Evolutionary conservation across 2,113 vertebrate genomes (phyloP), one percentile per base, ranked within the genome.

Genomic region (Malurus elegans): DNA sequence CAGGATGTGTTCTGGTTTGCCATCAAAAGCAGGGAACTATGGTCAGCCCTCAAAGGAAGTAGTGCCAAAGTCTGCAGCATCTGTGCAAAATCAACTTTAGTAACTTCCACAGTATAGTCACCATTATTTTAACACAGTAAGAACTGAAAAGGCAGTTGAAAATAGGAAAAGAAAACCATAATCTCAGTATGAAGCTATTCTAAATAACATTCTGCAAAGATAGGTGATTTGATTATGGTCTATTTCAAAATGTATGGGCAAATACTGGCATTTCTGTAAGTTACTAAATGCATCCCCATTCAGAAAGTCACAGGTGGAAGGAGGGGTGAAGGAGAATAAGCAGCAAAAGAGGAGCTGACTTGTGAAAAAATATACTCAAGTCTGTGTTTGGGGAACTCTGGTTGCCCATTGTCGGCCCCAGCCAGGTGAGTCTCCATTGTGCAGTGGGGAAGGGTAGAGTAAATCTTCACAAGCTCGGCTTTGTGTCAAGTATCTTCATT

Each of bases 101-200:
- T 29, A 65, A 21, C 34, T 71, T 79, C 62, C 21, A 90, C 13
- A 67, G 26, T 44, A 88, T 3, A 47, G 51, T 16, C 17, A 42
- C 0, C 0, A 14, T 34, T 54, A 34, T 16, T 51, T 19, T 9
- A 29, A 79, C 0, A 0, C 20, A 47, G 67, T 64, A 64, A 62
- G 32, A 88, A 79, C 16, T 17, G 15, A 58, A 82, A 85, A 74
- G 10, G 62, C 7, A 29, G 32, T 6, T 54, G 34, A 64, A 65
- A 79, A 62, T 17, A 50, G 14, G 26, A 75, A 86, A 84, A 71
- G 7, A 53, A 75, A 51, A 11, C 11, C 5, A 40, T 28, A 0
- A 24, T 23, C 25, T n/a, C 7, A 9, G 29, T 23, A 56, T 18
- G 6, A 56, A 93, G 79, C 50, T 64, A 86, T 69, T 42, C 9